Conservation (phyloP, 2,113 vertebrate genomes). For the Rhynchomys soricoides region DNA sequence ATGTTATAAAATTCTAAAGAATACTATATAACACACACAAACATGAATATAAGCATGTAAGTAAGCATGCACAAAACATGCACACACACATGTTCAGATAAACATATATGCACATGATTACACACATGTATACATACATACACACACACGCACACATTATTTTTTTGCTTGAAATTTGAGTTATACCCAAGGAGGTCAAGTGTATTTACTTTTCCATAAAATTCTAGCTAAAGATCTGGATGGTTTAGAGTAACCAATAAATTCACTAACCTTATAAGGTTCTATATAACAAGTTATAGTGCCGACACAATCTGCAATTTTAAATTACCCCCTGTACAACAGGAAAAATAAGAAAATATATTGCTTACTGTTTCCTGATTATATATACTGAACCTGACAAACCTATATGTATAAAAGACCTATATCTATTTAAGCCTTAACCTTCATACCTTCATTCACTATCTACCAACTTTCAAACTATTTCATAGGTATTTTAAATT, state of each 20-base stretch:
- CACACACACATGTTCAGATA: too few species aligned
- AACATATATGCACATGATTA: too few species aligned
- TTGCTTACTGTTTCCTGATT: neutral
- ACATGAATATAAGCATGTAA: neutral
- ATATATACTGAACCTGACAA: neutral
- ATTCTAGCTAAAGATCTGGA: neutral
- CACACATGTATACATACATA: neutral
- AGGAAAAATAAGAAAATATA: neutral
- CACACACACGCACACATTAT: neutral
- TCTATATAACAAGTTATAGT: neutral
- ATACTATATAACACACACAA: neutral
- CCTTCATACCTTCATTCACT: neutral
- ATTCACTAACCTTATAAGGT: neutral
- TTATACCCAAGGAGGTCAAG: neutral
- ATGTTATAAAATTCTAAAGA: neutral
- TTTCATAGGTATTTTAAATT: neutral
- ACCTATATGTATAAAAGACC: neutral
- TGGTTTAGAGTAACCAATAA: neutral
- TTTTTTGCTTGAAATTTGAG: neutral
- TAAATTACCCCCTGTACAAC: neutral
- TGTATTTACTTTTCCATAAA: neutral
- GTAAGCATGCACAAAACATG: neutral
- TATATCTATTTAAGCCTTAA: neutral
- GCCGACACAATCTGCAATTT: neutral
- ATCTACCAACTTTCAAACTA: neutral